Evolutionary conservation across 2,888 invertebrate species (phyloP), one percentile per base, ranked within the genome.

Genomic region (Gortyna flavago): DNA sequence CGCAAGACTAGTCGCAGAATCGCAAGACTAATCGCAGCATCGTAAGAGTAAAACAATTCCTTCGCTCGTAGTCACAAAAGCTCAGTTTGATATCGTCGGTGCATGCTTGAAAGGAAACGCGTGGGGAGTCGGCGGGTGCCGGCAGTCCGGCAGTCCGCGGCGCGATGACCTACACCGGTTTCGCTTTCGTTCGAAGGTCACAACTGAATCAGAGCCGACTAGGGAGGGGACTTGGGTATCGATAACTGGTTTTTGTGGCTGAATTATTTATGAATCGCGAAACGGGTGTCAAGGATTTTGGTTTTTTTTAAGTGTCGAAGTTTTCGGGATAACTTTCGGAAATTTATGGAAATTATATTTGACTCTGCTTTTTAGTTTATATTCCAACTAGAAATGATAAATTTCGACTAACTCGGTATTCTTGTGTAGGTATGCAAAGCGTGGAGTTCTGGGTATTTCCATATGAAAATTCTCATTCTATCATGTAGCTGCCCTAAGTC

Each of bases 151-250:
- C 48, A 69, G 51, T 29, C 71, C 71, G 57, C 81, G 90, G 95
- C 93, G 80, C 95, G 93, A 93, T 93, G 95, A 95, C 95, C 95
- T 89, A 93, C 95, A 95, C 95, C 95, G 95, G 96, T 95, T 96
- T 96, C 95, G 92, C 95, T 96, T 95, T 96, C 96, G 92, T 94
- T 87, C 93, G 93, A 96, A 96, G 96, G 96, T 96, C 95, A 95
- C 83, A 77, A 89, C 90, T 94, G 94, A 95, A 95, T 95, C 95
- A 93, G 91, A 88, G 90, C 88, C 85, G 71, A 38, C 70, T 85
- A 87, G 86, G 78, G 85, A 77, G 51, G 86, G n/a, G 77, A 82
- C 71, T 44, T 21, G 0, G 0, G 21, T 75, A 48, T 74, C 75
- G 75, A 69, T 38, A 54, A 69, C 68, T 54, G 54, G n/a, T 57